Base-by-base conservation (phyloP, 2,888 invertebrate genomes). In the Tiliacea aurago region DNA sequence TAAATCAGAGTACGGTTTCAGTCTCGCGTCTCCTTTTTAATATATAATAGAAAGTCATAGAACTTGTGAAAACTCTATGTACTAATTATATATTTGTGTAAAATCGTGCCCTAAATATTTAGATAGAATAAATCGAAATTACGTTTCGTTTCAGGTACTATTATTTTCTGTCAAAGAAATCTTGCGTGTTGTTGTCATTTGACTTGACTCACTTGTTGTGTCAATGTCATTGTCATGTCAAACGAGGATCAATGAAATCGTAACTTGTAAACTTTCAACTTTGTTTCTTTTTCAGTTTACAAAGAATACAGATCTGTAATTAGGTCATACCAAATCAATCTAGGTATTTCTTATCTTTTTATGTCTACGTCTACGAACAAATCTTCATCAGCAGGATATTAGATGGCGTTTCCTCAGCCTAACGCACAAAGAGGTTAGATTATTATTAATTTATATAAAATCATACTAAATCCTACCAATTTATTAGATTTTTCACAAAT, bases 381-480 rank as follows among this genome's bases (percentile, higher is more conserved):
- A 67, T 62, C 51, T 37, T 64, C 10, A 51, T 58, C 23, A 59
- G 70, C 70, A 82, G 49, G 68, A 76, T 83, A 86, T 92, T 95
- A 95, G 94, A 98, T 98, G 98, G 98, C 98, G 97, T 98, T 98
- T 97, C 97, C 98, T 90, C 98, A 98, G 93, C 97, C 98, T 45
- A 98, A 97, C 94, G 97, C 98, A 83, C 98, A 98, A 91, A 97
- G 98, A 98, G 98, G 98, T 98, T 95, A 92, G 87, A 87, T 53
- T 74, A 64, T 59, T n/a, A 64, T 28, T 28, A 28, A 28, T 67
- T 59, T 9, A 18, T 18, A 33, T 11, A 33, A 18, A 45, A n/a
- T n/a, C 28, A 9, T 18, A n/a, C 15, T n/a, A n/a, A 53, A 51
- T 28, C 28, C n/a, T 18, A 33, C n/a, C 2, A 58, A n/a, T 18